Percentiles rank a stretch among this genome's conserved stretches.
Evolutionary conservation across 2,113 vertebrate genomes (phyloP).

Genomic region (Tachysurus fulvidraco): DNA sequence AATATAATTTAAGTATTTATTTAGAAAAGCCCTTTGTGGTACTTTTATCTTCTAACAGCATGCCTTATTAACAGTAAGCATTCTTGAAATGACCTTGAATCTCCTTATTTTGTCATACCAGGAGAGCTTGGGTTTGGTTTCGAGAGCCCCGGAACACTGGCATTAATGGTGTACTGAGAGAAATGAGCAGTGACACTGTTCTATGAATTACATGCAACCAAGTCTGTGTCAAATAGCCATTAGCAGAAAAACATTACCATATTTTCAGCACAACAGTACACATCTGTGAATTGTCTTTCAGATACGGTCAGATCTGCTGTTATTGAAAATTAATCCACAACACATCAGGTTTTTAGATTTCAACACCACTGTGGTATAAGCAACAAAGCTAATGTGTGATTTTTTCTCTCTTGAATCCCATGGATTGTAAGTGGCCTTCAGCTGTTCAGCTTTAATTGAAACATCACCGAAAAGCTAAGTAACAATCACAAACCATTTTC

Average conservation of each 20-base stretch:
- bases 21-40: background rate
- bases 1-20: background rate
- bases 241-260: background rate
- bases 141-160: background rate
- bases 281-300: background rate
- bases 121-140: background rate
- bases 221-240: background rate
- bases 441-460: slow-evolving; percentile 70
- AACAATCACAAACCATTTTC: slow-evolving; percentile 62
- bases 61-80: background rate
- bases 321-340: background rate
- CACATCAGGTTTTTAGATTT: background rate
- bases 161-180: background rate
- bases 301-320: background rate
- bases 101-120: background rate
- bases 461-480: slow-evolving; percentile 52
- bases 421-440: slow-evolving; percentile 26
- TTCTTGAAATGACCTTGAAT: slow-evolving; percentile 7
- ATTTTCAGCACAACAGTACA: background rate
- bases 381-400: background rate
- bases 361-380: background rate
- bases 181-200: slow-evolving; percentile 51
- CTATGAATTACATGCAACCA: background rate
- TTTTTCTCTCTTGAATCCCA: background rate
- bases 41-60: background rate